Evolutionary conservation across 2,888 invertebrate species (phyloP).

Genomic region (Encarsia formosa): DNA sequence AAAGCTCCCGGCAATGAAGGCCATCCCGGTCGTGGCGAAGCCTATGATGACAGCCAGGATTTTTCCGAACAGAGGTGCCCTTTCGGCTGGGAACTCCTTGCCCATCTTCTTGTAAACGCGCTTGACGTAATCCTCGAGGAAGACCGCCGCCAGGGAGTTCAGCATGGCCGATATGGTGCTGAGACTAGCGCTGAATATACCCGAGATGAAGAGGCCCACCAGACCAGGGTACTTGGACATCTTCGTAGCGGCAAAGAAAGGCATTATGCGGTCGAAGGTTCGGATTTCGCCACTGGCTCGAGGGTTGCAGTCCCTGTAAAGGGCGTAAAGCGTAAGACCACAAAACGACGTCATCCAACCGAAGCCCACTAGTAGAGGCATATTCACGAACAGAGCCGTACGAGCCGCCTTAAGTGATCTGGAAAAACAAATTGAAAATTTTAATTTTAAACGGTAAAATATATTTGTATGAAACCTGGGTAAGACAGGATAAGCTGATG

Average conservation of each 20-base stretch:
- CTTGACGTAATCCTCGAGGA: constrained; percentile 80
- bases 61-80: constrained; percentile 62
- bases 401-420: constrained; percentile 53
- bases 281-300: constrained; percentile 59
- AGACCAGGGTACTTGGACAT: constrained; percentile 48
- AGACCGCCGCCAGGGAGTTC: constrained; percentile 86
- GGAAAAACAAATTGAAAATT: too few species aligned
- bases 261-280: constrained; percentile 71
- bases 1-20: constrained; percentile 37
- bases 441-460: too few species aligned
- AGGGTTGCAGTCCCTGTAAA: constrained; percentile 80
- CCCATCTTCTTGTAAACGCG: constrained; percentile 50
- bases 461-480: too few species aligned
- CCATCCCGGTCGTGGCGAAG: constrained; percentile 34
- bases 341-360: constrained; percentile 63
- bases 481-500: too few species aligned
- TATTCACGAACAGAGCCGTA: constrained; percentile 69
- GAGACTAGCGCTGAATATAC: constrained; percentile 86
- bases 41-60: constrained; percentile 38
- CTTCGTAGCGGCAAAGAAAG: constrained; percentile 69
- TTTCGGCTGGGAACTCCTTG: constrained; percentile 65
- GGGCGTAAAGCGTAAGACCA: constrained; percentile 79
- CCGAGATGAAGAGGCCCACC: constrained; percentile 50
- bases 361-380: constrained; percentile 69
- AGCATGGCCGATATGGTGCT: constrained; percentile 89